Conservation (phyloP, 2,888 invertebrate genomes). For the Thumatha senex region DNA sequence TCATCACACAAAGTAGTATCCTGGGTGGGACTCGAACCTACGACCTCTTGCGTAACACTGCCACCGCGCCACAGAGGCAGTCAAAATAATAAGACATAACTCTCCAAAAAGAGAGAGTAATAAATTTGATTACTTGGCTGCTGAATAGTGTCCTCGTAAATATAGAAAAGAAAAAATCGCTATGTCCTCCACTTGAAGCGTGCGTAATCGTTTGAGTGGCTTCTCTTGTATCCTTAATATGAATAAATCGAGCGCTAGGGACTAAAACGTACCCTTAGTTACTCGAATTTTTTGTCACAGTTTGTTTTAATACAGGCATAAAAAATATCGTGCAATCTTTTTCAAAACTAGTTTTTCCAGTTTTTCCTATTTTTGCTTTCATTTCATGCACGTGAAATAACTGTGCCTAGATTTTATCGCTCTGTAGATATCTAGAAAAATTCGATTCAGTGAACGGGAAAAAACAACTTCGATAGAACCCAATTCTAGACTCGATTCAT, state of each 20-base stretch:
- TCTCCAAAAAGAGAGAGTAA: constrained; percentile 3
- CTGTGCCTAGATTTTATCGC: constrained; percentile 1
- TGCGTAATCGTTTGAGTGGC: constrained; percentile 46
- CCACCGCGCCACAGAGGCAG: no score
- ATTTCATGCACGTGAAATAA: constrained; percentile 5
- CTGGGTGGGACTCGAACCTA: no score
- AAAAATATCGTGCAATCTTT: neutral
- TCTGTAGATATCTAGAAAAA: constrained; percentile 16
- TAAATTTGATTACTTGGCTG: constrained; percentile 9
- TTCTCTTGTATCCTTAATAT: constrained; percentile 52
- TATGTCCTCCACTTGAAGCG: constrained; percentile 20
- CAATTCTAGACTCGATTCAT: no score
- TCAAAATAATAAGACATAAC: neutral
- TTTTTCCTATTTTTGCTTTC: neutral
- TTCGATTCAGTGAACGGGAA: constrained; percentile 9
- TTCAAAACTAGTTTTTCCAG: neutral
- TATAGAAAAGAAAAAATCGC: constrained; percentile 24
- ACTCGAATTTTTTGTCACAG: constrained; percentile 1
- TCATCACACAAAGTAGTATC: no score
- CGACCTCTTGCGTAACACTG: no score
- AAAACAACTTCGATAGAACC: constrained; percentile 1
- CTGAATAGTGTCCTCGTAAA: constrained; percentile 14
- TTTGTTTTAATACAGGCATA: constrained; percentile 2
- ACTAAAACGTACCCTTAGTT: constrained; percentile 6
- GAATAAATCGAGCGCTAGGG: constrained; percentile 45